Evolutionary conservation across 2,113 vertebrate genomes (phyloP).

Genomic region (Tragelaphus scriptus): DNA sequence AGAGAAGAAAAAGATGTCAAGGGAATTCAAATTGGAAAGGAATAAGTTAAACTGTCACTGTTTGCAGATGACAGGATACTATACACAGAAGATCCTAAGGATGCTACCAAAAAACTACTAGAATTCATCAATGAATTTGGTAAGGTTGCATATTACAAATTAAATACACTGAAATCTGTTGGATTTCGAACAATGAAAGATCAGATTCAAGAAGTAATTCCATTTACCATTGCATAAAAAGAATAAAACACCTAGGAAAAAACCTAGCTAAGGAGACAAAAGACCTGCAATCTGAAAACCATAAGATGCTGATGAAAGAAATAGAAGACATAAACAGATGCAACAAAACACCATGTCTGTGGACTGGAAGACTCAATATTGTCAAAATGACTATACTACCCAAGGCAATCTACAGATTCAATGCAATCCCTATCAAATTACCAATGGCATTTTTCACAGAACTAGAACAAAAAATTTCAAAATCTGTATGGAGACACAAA

Average conservation of each 20-base stretch:
- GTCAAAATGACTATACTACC: neutral
- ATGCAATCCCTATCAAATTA: neutral
- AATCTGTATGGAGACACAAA: neutral
- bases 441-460: neutral
- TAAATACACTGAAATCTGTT: neutral
- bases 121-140: neutral
- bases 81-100: neutral
- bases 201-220: neutral
- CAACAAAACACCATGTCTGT: neutral
- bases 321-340: neutral
- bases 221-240: neutral
- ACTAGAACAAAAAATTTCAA: neutral
- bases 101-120: neutral
- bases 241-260: neutral
- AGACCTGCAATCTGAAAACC: neutral
- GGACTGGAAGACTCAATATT: neutral
- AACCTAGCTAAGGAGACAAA: neutral
- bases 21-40: neutral
- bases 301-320: neutral
- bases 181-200: neutral
- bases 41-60: neutral
- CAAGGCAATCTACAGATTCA: neutral
- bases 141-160: neutral
- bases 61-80: neutral
- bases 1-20: neutral